A percentile compares a stretch with the other conserved stretches of the same genome.
Evolutionary conservation across 2,888 invertebrate species (phyloP).

Genomic region (Vesta saturnalis): DNA sequence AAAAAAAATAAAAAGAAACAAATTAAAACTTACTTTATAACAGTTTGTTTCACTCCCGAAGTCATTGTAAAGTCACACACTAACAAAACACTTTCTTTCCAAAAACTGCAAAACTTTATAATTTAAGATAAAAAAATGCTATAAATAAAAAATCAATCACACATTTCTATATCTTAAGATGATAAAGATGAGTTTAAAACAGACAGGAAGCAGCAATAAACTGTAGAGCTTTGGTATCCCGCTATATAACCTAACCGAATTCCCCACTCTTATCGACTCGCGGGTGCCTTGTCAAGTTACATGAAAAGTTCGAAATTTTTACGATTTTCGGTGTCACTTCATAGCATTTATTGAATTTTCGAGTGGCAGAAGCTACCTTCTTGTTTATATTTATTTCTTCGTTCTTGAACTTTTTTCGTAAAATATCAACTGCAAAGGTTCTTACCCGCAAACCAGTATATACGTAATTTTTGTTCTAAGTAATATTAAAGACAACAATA

Average conservation of each 20-base stretch:
- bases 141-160: conserved; percentile 19
- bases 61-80: conserved; percentile 57
- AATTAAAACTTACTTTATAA: conserved; percentile 65
- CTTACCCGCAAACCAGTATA: too few relatives aligned
- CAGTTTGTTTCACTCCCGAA: conserved; percentile 66
- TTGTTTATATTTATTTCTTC: conserved; percentile 18
- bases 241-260: conserved; percentile 44
- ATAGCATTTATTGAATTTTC: conserved; percentile 11
- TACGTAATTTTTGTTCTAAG: too few relatives aligned
- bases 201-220: conserved; percentile 35
- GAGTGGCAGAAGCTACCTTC: conserved; percentile 4
- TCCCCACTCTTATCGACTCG: conserved; percentile 41
- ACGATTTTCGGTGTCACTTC: conserved; percentile 29
- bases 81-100: conserved; percentile 31
- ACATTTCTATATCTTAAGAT: conserved; percentile 26
- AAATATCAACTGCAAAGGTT: not conserved
- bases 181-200: conserved; percentile 31
- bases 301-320: conserved; percentile 39
- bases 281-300: conserved; percentile 36
- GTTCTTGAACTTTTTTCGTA: conserved; percentile 19
- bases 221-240: conserved; percentile 35
- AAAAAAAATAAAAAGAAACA: conserved; percentile 23
- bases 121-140: conserved; percentile 5
- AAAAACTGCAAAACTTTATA: not conserved
- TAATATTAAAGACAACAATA: too few relatives aligned